These are phyloP conservation scores for Hydropsyche betteni DNA, from an alignment of 2,888 invertebrate species.

Conservation along the genomic window DNA sequence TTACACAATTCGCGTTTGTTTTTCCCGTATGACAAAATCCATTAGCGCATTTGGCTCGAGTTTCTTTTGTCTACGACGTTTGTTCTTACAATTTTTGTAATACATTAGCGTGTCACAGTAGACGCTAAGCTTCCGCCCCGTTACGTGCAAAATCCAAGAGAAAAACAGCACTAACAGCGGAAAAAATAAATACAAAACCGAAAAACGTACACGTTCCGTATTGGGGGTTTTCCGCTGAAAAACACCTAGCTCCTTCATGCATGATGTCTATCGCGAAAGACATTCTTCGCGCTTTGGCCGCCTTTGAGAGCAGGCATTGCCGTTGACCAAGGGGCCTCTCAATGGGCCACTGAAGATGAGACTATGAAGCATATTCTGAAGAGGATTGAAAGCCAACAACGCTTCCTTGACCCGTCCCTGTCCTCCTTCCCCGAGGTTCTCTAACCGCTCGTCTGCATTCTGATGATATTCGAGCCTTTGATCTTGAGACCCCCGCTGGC, in stretches of 20 bases:
- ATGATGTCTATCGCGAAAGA: slow-evolving; percentile 29
- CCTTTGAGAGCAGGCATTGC: slow-evolving; percentile 16
- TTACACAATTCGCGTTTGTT: no score
- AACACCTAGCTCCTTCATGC: background rate
- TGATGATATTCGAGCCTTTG: slow-evolving; percentile 23
- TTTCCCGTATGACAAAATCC: no score
- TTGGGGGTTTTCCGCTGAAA: no score
- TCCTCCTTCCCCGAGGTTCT: background rate
- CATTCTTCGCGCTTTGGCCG: slow-evolving; percentile 10
- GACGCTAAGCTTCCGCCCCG: no score
- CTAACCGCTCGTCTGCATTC: background rate
- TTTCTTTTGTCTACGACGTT: no score
- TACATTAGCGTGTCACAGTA: no score
- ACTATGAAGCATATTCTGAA: slow-evolving; percentile 21
- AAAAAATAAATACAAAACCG: no score
- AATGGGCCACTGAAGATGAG: slow-evolving; percentile 25
- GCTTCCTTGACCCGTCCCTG: background rate
- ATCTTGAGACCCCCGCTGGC: background rate
- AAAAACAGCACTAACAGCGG: no score
- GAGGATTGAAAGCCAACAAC: slow-evolving; percentile 20
- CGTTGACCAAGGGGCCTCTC: slow-evolving; percentile 21
- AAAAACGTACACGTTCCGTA: no score
- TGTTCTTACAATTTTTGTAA: no score
- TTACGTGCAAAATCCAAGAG: no score
- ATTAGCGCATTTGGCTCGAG: no score